These are phyloP conservation scores for Acinonyx jubatus DNA, from an alignment of 2,113 vertebrate genomes.

Conservation along the genomic window DNA sequence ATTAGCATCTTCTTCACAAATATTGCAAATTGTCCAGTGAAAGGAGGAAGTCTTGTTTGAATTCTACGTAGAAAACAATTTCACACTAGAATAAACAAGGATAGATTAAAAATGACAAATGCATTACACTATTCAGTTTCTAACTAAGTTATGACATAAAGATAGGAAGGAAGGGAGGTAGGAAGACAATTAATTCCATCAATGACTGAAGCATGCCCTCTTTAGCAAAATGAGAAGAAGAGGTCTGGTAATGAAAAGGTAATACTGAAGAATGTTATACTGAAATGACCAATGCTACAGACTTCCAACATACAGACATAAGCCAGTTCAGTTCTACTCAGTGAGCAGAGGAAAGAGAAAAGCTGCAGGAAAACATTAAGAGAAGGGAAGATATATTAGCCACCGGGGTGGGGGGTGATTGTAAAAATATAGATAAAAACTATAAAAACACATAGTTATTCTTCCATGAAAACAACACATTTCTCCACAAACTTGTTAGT, in stretches of 20 bases:
- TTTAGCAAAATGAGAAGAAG: not conserved
- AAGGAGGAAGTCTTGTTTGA: not conserved
- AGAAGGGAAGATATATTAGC: not conserved
- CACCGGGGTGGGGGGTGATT: not conserved
- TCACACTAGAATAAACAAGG: slow-evolving; percentile 81
- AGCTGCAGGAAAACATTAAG: not conserved
- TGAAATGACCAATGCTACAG: not conserved
- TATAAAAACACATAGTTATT: not conserved
- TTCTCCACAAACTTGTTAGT: not conserved
- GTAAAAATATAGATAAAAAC: not conserved
- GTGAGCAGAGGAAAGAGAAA: not conserved
- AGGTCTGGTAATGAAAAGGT: not conserved
- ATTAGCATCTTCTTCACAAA: slow-evolving; percentile 51
- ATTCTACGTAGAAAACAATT: slow-evolving; percentile 82
- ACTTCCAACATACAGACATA: not conserved
- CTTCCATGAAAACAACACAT: not conserved
- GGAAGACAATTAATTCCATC: not conserved
- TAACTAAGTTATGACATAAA: not conserved
- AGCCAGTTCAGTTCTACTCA: not conserved
- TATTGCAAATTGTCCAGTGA: slow-evolving; percentile 35
- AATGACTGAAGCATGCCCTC: not conserved
- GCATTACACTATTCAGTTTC: not conserved
- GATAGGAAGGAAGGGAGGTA: not conserved
- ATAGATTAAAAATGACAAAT: slow-evolving; percentile 55
- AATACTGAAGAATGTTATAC: not conserved